These are phyloP conservation scores for Tillus elongatus DNA, from an alignment of 2,888 invertebrate species.

Conservation along the genomic window DNA sequence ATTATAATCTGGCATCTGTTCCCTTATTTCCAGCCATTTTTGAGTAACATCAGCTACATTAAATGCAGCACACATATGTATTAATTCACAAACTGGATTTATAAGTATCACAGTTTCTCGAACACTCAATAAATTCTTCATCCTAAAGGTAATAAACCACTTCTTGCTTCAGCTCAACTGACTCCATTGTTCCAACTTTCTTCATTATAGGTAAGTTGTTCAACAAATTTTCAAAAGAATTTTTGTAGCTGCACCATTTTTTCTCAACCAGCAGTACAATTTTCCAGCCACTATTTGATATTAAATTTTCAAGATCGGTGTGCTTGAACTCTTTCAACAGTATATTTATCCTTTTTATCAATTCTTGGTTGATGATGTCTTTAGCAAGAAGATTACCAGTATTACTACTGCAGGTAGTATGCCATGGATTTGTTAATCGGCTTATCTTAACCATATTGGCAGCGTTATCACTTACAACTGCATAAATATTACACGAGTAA, in stretches of 20 bases:
- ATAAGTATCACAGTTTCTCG: no score
- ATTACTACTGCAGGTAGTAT: conserved; percentile 9
- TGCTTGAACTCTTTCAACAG: conserved; percentile 11
- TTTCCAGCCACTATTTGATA: conserved; percentile 3
- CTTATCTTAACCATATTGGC: conserved; percentile 8
- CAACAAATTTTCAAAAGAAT: conserved; percentile 6
- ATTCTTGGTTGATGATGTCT: conserved; percentile 6
- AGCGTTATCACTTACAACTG: conserved; percentile 9
- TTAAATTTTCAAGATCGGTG: conserved; percentile 10
- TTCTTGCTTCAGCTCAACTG: no score
- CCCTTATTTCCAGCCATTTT: no score
- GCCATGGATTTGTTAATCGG: conserved; percentile 8
- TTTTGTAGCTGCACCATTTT: conserved; percentile 4
- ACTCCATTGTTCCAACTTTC: no score
- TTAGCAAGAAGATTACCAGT: conserved; percentile 7
- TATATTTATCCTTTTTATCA: conserved; percentile 7
- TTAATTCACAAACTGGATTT: no score
- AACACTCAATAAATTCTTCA: no score
- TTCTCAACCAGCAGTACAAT: conserved; percentile 1
- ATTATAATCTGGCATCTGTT: no score
- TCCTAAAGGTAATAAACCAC: no score
- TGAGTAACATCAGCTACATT: no score
- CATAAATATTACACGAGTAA: conserved; percentile 11
- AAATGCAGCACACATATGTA: no score
- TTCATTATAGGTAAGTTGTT: conserved; percentile 10